Base-by-base conservation (phyloP, 2,797 vertebrate species). In the Chiloscyllium punctatum region DNA sequence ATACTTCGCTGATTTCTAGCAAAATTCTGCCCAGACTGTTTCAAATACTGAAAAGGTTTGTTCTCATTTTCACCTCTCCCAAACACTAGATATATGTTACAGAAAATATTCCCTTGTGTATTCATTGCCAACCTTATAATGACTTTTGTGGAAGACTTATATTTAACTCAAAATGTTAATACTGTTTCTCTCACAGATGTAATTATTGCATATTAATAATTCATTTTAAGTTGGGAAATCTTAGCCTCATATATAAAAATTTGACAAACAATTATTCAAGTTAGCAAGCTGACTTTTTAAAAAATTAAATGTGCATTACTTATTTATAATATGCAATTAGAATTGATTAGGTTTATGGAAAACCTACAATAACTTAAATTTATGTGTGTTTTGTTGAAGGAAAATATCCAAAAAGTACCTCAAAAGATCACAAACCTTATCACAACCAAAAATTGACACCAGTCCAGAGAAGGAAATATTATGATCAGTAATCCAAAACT, bases 201-300 rank as follows among this genome's bases (percentile, higher is more conserved):
- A 74, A 72, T 94, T 30, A 90, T 90, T 74, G 51, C 4, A 94
- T 25, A 33, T 94, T 94, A 94, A 94, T 74, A 94, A 74, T 94
- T 74, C 25, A 74, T 94, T 30, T 74, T 53, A 94, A 5, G 4
- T 18, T 68, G 37, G 21, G 62, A 68, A 23, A 92, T 68, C 21
- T 68, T 25, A 66, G n/a, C 9, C 66, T 68, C 62, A n/a, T 68
- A 37, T 68, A 92, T 68, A 68, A 62, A 62, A 62, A 33, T 86
- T 16, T 33, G 74, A 4, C 33, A 30, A 62, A 62, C 51, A 37
- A 11, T 62, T 68, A n/a, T n/a, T 92, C 33, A 37, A 33, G 37
- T 57, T 91, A 37, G 62, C 66, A 25, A n/a, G 21, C 33, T 33
- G 66, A 57, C 33, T 77, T 9, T n/a, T 18, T 66, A n/a, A 66